Percentiles rank a stretch among this genome's conserved stretches.
These are phyloP conservation scores for Oligia latruncula DNA, from an alignment of 2,888 invertebrate species.

Conservation along the genomic window DNA sequence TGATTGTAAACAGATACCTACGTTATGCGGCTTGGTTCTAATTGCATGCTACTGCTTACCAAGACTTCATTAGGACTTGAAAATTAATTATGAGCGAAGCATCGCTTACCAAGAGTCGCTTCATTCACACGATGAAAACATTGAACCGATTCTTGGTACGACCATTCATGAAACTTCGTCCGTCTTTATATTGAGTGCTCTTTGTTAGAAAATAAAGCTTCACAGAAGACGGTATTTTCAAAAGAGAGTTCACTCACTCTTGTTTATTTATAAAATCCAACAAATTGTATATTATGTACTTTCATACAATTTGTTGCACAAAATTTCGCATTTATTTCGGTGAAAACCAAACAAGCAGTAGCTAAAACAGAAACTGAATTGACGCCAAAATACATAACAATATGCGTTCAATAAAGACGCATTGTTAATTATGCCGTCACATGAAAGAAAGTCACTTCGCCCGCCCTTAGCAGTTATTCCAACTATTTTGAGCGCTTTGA, in stretches of 20 bases:
- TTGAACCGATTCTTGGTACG: not conserved
- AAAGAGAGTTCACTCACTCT: slow-evolving; percentile 46
- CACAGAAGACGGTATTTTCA: slow-evolving; percentile 31
- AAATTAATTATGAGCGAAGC: slow-evolving; percentile 8
- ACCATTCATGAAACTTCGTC: slow-evolving; percentile 7
- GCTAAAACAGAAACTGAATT: slow-evolving; percentile 42
- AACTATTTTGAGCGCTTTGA: slow-evolving; percentile 5
- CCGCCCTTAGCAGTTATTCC: slow-evolving; percentile 7
- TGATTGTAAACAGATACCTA: not conserved
- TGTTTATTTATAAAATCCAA: slow-evolving; percentile 48
- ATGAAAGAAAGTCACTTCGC: slow-evolving; percentile 14
- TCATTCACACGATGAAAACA: slow-evolving; percentile 10
- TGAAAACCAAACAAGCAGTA: slow-evolving; percentile 44
- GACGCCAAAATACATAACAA: slow-evolving; percentile 46
- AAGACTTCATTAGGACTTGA: not conserved
- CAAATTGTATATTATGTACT: slow-evolving; percentile 21
- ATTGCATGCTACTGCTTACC: not conserved
- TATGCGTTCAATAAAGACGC: slow-evolving; percentile 29
- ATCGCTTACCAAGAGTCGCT: not conserved
- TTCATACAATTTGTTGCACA: slow-evolving; percentile 41
- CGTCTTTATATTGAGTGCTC: not conserved
- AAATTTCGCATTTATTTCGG: slow-evolving; percentile 41
- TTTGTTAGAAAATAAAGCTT: slow-evolving; percentile 29
- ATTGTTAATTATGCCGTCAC: slow-evolving; percentile 21
- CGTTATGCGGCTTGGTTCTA: not conserved